phyloP scores from a whole-genome alignment of 2,797 vertebrate genomes.

The Melanotaenia parkinsoni region DNA sequence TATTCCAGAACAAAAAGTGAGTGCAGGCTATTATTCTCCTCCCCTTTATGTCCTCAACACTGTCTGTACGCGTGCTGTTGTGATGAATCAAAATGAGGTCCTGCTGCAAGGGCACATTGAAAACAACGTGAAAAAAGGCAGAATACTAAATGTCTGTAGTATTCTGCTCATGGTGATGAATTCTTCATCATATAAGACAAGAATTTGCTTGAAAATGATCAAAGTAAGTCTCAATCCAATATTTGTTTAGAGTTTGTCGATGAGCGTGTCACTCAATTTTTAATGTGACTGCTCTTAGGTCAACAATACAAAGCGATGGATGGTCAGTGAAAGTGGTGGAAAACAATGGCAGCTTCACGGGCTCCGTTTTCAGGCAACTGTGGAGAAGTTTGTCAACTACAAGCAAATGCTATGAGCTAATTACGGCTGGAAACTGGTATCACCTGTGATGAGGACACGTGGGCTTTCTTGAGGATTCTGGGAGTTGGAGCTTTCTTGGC shows the following conservation, averaged over 20 bases:
- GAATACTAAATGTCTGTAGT: constrained; percentile 18
- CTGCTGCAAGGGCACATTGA: constrained; percentile 45
- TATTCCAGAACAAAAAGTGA: constrained; percentile 72
- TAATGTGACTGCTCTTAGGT: constrained; percentile 3
- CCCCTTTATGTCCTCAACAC: constrained; percentile 65
- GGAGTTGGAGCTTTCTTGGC: constrained; percentile 49
- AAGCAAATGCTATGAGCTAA: neutral
- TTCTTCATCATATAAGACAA: neutral
- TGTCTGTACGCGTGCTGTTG: constrained; percentile 74
- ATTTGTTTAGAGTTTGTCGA: neutral
- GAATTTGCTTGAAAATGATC: neutral
- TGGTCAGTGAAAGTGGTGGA: constrained; percentile 23
- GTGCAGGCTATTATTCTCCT: constrained; percentile 65
- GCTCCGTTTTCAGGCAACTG: constrained; percentile 13
- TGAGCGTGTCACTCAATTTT: neutral
- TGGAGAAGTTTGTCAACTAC: neutral
- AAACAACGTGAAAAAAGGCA: constrained; percentile 59
- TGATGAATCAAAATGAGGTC: constrained; percentile 66
- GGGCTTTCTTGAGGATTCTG: constrained; percentile 63
- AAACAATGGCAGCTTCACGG: constrained; percentile 28
- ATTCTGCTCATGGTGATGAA: constrained; percentile 13
- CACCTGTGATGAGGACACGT: constrained; percentile 84
- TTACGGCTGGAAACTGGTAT: constrained; percentile 5
- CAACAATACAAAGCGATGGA: constrained; percentile 20
- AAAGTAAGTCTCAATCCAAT: neutral